A percentile compares a stretch with the other conserved stretches of the same genome.
phyloP scores from a whole-genome alignment of 2,797 vertebrate species.

The Tenualosa thibaudeaui region DNA sequence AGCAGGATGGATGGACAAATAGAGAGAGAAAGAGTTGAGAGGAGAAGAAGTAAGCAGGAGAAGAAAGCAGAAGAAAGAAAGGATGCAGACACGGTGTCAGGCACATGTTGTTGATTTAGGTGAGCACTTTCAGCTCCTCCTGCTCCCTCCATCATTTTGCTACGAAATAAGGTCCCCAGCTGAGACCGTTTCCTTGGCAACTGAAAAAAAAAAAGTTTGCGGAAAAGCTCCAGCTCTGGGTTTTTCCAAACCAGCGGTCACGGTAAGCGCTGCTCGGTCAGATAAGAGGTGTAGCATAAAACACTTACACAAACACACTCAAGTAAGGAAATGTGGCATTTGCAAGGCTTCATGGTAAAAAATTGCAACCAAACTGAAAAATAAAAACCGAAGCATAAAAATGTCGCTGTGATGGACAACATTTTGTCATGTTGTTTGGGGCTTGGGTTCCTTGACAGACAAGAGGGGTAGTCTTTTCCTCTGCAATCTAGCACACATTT shows the following conservation, averaged over 20 bases:
- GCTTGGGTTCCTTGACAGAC: background rate
- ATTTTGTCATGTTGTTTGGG: background rate
- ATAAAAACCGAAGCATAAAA: constrained; percentile 11
- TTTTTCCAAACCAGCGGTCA: background rate
- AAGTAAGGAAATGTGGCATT: constrained; percentile 73
- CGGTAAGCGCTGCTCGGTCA: background rate
- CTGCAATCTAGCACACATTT: background rate
- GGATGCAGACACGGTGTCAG: constrained; percentile 45
- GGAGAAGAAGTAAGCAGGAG: background rate
- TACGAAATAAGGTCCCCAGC: constrained; percentile 35
- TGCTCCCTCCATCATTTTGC: constrained; percentile 40
- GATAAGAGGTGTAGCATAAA: constrained; percentile 19
- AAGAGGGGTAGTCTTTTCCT: background rate
- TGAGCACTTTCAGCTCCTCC: background rate
- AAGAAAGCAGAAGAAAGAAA: constrained; percentile 28
- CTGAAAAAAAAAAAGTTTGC: background rate
- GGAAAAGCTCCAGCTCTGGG: background rate
- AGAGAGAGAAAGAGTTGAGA: background rate
- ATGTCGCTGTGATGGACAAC: background rate
- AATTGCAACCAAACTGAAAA: constrained; percentile 42
- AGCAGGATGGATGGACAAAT: background rate
- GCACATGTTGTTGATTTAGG: constrained; percentile 42
- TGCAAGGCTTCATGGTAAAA: constrained; percentile 76
- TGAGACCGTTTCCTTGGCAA: constrained; percentile 24
- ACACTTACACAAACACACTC: constrained; percentile 34